A percentile compares a stretch with the other conserved stretches of the same genome.
phyloP scores from a whole-genome alignment of 2,797 vertebrate species.

The Gorsachius magnificus region DNA sequence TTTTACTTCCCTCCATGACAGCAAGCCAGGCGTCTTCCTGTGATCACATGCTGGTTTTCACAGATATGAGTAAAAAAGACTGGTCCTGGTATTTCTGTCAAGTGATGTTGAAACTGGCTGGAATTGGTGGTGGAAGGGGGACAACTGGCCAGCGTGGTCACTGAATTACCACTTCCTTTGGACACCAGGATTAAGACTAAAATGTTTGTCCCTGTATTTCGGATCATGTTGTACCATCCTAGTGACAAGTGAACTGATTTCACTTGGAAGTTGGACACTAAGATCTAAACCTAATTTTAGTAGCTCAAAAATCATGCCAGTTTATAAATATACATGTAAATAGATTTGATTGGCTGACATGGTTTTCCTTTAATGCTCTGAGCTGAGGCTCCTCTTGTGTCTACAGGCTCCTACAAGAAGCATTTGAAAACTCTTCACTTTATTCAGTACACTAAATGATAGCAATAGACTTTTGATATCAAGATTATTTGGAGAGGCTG shows the following conservation, averaged over 20 bases:
- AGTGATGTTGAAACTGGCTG: not conserved
- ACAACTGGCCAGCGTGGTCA: not conserved
- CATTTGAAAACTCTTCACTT: not conserved
- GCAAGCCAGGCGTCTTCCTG: not conserved
- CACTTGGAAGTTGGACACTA: not conserved
- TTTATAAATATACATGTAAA: slow-evolving; percentile 26
- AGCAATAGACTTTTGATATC: not conserved
- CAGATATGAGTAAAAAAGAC: not conserved
- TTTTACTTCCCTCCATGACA: not conserved
- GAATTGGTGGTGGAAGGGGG: not conserved
- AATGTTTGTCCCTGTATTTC: not conserved
- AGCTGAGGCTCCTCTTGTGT: not conserved
- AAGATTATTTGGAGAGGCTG: not conserved
- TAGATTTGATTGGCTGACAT: slow-evolving; percentile 8
- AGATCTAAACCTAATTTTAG: slow-evolving; percentile 36
- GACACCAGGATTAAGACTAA: not conserved
- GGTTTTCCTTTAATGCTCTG: not conserved
- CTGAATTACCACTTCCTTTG: not conserved
- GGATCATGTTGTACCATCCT: not conserved
- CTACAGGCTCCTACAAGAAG: not conserved
- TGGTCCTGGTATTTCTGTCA: not conserved
- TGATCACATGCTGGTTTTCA: not conserved
- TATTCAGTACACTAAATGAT: not conserved
- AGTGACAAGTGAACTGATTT: not conserved
- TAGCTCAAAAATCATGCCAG: not conserved